Evolutionary conservation across 2,113 vertebrate species (phyloP).

Genomic region (Desmodus rotundus): DNA sequence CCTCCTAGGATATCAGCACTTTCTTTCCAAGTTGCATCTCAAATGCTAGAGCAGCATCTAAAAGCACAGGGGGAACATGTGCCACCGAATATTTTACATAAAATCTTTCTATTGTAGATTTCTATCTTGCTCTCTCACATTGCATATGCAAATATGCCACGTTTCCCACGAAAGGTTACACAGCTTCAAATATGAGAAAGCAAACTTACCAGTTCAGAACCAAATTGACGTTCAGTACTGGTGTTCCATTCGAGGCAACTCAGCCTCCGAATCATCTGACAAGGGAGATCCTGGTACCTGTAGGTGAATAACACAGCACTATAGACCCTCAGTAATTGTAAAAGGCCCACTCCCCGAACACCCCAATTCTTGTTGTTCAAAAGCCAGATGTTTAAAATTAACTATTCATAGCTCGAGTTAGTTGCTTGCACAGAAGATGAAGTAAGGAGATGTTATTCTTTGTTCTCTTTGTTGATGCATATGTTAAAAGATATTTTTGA

Average conservation of each 20-base stretch:
- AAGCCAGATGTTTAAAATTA: not conserved
- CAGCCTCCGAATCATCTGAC: constrained; percentile 65
- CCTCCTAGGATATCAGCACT: not conserved
- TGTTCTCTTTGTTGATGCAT: not conserved
- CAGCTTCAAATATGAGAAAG: not conserved
- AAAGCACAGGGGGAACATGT: not conserved
- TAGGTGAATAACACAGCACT: constrained; percentile 25
- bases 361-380: not conserved
- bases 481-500: not conserved
- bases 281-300: constrained; percentile 71
- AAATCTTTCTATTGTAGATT: not conserved
- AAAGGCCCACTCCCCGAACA: not conserved
- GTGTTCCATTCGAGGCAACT: constrained; percentile 74
- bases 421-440: not conserved
- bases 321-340: not conserved
- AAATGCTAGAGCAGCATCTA: constrained; percentile 34
- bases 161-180: not conserved
- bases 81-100: not conserved
- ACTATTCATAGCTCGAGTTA: not conserved
- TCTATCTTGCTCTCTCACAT: not conserved
- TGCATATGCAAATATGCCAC: not conserved
- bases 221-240: constrained; percentile 49
- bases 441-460: not conserved
- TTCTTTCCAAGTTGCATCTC: not conserved
- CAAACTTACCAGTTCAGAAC: constrained; percentile 47